Percentiles rank a stretch among this genome's conserved stretches.
These are phyloP conservation scores for Daktulosphaira vitifoliae DNA, from an alignment of 1,140 invertebrate species.

Conservation along the genomic window DNA sequence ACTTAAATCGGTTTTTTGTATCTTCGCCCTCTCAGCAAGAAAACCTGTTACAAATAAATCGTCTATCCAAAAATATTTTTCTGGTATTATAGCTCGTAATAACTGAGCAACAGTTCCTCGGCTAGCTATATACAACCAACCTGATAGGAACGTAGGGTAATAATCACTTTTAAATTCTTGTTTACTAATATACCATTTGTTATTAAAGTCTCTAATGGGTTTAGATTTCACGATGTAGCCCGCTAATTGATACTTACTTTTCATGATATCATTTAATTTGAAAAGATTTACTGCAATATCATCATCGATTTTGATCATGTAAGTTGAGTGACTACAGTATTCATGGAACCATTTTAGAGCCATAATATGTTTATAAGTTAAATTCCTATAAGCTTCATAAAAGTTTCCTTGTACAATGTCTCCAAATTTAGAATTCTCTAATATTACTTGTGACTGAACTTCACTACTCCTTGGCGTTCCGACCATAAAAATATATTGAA, in stretches of 20 bases:
- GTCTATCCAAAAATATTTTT: conserved; percentile 74
- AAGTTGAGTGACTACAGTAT: conserved; percentile 54
- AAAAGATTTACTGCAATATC: conserved; percentile 67
- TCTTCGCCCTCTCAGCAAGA: neutral
- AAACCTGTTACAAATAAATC: conserved; percentile 69
- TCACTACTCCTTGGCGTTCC: neutral
- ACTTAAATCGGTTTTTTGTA: neutral
- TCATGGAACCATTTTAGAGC: conserved; percentile 67
- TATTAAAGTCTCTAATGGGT: conserved; percentile 53
- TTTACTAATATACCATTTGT: conserved; percentile 68
- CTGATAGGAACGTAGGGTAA: conserved; percentile 66
- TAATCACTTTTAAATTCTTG: conserved; percentile 53
- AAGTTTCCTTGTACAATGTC: conserved; percentile 76
- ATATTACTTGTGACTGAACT: conserved; percentile 46
- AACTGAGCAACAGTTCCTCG: conserved; percentile 56
- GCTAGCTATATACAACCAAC: conserved; percentile 65
- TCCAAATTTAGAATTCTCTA: conserved; percentile 52
- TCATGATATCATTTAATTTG: conserved; percentile 55
- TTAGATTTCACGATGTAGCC: conserved; percentile 33
- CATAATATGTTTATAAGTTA: conserved; percentile 81
- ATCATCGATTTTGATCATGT: conserved; percentile 68
- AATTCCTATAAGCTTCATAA: conserved; percentile 67
- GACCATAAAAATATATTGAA: conserved; percentile 6
- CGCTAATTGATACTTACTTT: conserved; percentile 14
- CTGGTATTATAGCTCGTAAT: conserved; percentile 49